Conservation (phyloP, 2,888 invertebrate genomes). For the Mycalesis mineus region DNA sequence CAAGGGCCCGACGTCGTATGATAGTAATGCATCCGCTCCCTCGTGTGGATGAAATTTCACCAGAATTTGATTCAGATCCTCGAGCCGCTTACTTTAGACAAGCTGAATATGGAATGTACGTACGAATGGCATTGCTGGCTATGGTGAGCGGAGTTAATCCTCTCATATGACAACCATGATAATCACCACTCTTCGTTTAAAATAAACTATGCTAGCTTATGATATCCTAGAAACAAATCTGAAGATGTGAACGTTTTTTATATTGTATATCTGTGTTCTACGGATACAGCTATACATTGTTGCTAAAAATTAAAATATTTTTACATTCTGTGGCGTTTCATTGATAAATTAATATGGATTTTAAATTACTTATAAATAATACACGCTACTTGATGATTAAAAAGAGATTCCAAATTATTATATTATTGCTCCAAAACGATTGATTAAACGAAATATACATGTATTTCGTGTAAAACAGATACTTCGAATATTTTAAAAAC, state of each 20-base stretch:
- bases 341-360: neutral
- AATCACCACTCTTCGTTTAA: neutral
- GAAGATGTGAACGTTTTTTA: neutral
- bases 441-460: neutral
- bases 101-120: conserved; percentile 98
- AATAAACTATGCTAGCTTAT: neutral
- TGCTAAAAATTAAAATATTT: neutral
- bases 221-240: neutral
- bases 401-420: conserved; percentile 24
- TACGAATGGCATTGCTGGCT: conserved; percentile 97
- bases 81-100: conserved; percentile 99
- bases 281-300: neutral
- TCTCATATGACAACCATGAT: conserved; percentile 29
- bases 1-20: conserved; percentile 94
- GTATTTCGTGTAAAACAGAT: neutral
- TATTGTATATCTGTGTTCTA: neutral
- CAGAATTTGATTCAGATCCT: conserved; percentile 96
- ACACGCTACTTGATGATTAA: conserved; percentile 15
- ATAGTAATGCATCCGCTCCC: conserved; percentile 99
- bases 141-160: conserved; percentile 87
- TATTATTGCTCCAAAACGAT: conserved; percentile 1
- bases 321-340: conserved; percentile 2
- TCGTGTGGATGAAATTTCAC: conserved; percentile 94
- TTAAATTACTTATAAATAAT: conserved; percentile 15
- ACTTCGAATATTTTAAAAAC: neutral